Conservation (phyloP, 2,888 invertebrate species). For the Pachymerium ferrugineum region DNA sequence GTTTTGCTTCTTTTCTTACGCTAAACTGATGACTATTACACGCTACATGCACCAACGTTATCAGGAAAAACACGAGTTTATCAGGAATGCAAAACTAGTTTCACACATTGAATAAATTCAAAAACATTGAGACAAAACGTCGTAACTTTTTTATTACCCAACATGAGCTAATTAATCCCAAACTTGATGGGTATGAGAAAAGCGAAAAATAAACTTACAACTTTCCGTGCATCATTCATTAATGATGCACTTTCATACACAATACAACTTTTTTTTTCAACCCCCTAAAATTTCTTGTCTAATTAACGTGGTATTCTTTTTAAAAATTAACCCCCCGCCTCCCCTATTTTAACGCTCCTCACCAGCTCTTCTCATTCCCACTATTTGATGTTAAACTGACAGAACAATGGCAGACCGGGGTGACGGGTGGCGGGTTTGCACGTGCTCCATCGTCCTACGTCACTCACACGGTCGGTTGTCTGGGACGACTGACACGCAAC, state of each 20-base stretch:
- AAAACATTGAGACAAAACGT: too few relatives aligned
- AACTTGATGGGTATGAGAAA: too few relatives aligned
- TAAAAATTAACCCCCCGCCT: too few relatives aligned
- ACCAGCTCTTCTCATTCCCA: slow-evolving; percentile 10
- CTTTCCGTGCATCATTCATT: too few relatives aligned
- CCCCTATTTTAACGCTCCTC: background rate
- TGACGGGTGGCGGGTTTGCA: slow-evolving; percentile 6
- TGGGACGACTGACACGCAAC: slow-evolving; percentile 1
- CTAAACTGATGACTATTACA: background rate
- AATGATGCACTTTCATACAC: too few relatives aligned
- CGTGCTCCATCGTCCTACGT: background rate
- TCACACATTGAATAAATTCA: too few relatives aligned
- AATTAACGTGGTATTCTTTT: background rate
- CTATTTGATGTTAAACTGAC: background rate
- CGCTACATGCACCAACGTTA: background rate
- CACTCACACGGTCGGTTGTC: slow-evolving; percentile 11
- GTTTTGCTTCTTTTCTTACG: background rate
- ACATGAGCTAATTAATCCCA: too few relatives aligned
- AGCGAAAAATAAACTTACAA: too few relatives aligned
- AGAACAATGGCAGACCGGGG: slow-evolving; percentile 1
- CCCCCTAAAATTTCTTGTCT: background rate
- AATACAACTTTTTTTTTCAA: background rate
- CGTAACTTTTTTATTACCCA: too few relatives aligned
- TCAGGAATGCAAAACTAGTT: too few relatives aligned
- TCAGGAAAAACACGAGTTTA: background rate